phyloP scores from a whole-genome alignment of 2,797 vertebrate genomes.

The Chelon labrosus region DNA sequence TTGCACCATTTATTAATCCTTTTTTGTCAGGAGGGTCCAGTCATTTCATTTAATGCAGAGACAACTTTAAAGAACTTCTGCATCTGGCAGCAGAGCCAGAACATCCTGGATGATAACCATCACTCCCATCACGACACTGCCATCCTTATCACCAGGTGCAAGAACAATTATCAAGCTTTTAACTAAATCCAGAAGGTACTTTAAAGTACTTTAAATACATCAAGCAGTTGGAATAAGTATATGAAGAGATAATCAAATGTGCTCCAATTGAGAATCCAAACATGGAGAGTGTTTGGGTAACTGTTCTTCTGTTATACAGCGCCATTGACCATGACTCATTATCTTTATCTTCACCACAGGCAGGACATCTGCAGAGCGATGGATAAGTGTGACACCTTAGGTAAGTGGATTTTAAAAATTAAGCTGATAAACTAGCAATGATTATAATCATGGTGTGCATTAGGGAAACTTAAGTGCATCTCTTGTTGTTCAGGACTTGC shows the following conservation, averaged over 20 bases:
- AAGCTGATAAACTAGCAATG: background rate
- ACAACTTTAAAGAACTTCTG: slow-evolving; percentile 99
- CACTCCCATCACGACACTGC: slow-evolving; percentile 94
- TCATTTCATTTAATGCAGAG: slow-evolving; percentile 96
- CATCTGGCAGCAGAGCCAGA: slow-evolving; percentile 97
- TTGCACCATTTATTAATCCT: background rate
- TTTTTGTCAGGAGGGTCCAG: slow-evolving; percentile 90
- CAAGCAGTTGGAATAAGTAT: background rate
- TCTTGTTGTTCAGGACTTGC: slow-evolving; percentile 89
- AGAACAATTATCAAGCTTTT: slow-evolving; percentile 1
- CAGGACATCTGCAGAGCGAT: slow-evolving; percentile 99
- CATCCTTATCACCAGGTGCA: slow-evolving; percentile 95
- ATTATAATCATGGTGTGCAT: background rate
- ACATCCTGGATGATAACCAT: slow-evolving; percentile 91
- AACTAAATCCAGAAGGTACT: background rate
- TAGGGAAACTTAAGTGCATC: background rate
- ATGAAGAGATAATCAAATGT: slow-evolving; percentile 11
- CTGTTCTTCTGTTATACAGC: background rate
- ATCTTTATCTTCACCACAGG: slow-evolving; percentile 78
- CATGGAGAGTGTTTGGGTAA: slow-evolving; percentile 7
- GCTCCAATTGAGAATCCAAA: slow-evolving; percentile 11
- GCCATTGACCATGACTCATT: slow-evolving; percentile 26
- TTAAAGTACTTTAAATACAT: slow-evolving; percentile 1
- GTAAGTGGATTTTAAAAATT: slow-evolving; percentile 77
- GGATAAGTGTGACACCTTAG: slow-evolving; percentile 98